A percentile compares a stretch with the other conserved stretches of the same genome.
These are phyloP conservation scores for Oncorhynchus masou DNA, from an alignment of 2,113 vertebrate genomes.

Conservation along the genomic window DNA sequence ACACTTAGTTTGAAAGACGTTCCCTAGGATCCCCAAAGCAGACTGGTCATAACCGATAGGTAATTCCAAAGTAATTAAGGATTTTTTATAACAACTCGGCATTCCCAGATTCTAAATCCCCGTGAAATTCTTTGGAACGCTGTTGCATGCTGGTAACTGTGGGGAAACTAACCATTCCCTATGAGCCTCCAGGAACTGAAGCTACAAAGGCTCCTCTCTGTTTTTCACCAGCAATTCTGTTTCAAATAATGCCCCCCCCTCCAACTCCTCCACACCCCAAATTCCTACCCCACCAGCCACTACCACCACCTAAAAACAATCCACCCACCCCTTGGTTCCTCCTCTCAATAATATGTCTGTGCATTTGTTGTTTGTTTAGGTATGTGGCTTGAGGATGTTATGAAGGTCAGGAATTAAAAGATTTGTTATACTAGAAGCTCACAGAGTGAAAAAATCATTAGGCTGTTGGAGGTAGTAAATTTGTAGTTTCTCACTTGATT, in stretches of 20 bases:
- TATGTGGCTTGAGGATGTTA: slow-evolving; percentile 1
- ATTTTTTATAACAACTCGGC: slow-evolving; percentile 68
- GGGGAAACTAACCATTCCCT: slow-evolving; percentile 67
- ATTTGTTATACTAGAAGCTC: background rate
- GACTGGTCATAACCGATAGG: slow-evolving; percentile 53
- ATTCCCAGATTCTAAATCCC: slow-evolving; percentile 76
- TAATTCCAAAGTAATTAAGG: slow-evolving; percentile 72
- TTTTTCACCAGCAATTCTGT: slow-evolving; percentile 57
- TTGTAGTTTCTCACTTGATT: too few relatives aligned
- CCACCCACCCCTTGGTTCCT: background rate
- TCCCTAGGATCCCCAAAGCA: slow-evolving; percentile 45
- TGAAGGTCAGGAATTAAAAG: background rate
- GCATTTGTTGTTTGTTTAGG: background rate
- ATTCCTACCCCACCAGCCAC: slow-evolving; percentile 36
- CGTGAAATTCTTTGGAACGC: slow-evolving; percentile 70
- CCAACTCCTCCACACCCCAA: slow-evolving; percentile 34
- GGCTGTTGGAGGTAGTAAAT: too few relatives aligned
- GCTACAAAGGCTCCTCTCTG: slow-evolving; percentile 73
- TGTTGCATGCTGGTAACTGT: slow-evolving; percentile 57
- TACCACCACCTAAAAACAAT: slow-evolving; percentile 3
- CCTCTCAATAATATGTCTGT: background rate
- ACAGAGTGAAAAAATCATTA: too few relatives aligned
- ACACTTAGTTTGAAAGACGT: slow-evolving; percentile 47
- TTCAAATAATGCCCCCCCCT: slow-evolving; percentile 6
- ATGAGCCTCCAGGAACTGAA: slow-evolving; percentile 68